Evolutionary conservation across 2,113 vertebrate species (phyloP), one percentile per base, ranked within the genome.

Genomic region (Fukomys damarensis): DNA sequence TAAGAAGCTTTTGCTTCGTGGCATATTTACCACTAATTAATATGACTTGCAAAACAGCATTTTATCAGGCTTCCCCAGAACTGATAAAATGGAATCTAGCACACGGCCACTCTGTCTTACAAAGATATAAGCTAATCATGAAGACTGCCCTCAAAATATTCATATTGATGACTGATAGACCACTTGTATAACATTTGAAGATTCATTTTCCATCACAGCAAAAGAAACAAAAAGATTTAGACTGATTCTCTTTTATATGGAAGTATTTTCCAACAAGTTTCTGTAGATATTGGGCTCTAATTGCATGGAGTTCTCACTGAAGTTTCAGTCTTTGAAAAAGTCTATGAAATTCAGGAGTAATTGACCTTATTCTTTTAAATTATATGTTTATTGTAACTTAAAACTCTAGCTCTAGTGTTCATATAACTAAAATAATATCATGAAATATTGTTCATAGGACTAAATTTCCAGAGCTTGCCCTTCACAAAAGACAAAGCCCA

Each of bases 261-360:
- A 54, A 52, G 11, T 14, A 79, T 2, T 58, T 16, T 26, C 41
- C 6, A 30, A 24, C 12, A 26, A 72, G 3, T 88, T 80, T 94
- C 61, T 91, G 0, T 10, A 17, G 10, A 87, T 11, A 11, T 11
- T 2, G 11, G 0, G 3, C 3, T 52, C 12, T 1, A 38, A 13
- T 2, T 74, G 6, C 7, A 2, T 17, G 2, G 9, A 88, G 14
- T 1, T 32, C 7, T 96, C 56, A 66, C 3, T 52, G 14, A 56
- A 61, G 6, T 5, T 11, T 5, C 3, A 28, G 5, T n/a, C 41
- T 46, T 58, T 91, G 4, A 52, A 20, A 22, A 88, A 72, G 63
- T 52, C 38, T 41, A 12, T 65, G 76, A 65, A 41, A 70, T 5
- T 59, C 5, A 19, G 24, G 11, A 93, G 84, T 30, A 38, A n/a